A percentile compares a stretch with the other conserved stretches of the same genome.
phyloP scores from a whole-genome alignment of 2,113 vertebrate species.

The Apaloderma vittatum region DNA sequence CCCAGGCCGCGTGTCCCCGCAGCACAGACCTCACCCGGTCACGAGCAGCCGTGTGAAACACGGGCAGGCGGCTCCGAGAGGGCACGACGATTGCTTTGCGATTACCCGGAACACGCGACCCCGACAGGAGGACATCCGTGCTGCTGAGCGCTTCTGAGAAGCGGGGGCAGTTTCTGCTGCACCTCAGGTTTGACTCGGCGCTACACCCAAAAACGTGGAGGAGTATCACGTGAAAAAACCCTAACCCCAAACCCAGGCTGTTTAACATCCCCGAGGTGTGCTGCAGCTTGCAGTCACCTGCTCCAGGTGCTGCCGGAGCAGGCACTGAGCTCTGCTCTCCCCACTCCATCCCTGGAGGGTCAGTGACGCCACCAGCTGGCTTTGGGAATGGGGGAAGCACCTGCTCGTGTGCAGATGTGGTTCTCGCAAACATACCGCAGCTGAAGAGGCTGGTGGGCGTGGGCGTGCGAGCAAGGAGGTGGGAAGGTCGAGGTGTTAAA shows the following conservation, averaged over 20 bases:
- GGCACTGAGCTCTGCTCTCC: not conserved
- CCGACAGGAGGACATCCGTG: accelerated
- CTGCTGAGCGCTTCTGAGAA: not conserved
- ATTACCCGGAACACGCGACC: accelerated
- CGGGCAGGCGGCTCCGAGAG: not conserved
- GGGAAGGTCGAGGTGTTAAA: not conserved
- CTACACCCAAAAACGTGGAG: not conserved
- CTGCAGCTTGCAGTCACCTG: not conserved
- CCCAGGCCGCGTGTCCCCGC: accelerated
- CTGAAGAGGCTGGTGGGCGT: not conserved
- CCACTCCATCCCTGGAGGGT: not conserved
- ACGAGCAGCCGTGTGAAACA: not conserved
- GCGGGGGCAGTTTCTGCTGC: not conserved
- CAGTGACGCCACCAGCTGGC: not conserved
- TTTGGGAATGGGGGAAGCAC: accelerated
- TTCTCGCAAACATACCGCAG: accelerated
- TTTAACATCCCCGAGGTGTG: accelerated
- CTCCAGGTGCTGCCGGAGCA: not conserved
- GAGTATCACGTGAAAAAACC: not conserved
- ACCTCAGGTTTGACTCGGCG: accelerated
- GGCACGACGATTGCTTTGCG: not conserved
- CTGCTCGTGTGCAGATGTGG: not conserved
- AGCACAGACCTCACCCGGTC: not conserved
- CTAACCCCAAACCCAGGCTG: no score
- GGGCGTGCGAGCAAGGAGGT: accelerated